phyloP scores from a whole-genome alignment of 2,797 vertebrate genomes.

The Gobionotothen gibberifrons region DNA sequence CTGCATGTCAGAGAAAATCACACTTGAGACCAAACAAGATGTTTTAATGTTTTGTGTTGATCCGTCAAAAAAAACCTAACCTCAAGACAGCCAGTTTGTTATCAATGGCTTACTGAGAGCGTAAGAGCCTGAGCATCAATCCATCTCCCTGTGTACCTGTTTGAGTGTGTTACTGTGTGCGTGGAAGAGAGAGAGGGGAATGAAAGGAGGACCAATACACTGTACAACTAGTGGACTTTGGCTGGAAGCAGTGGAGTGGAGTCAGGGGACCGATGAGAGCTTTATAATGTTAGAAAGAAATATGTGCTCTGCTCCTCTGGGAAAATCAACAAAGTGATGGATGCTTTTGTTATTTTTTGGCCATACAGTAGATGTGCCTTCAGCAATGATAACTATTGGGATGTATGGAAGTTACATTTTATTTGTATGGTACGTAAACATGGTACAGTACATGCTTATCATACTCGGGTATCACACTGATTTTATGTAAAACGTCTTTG shows the following conservation, averaged over 20 bases:
- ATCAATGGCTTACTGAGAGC: constrained; percentile 26
- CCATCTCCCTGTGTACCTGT: constrained; percentile 28
- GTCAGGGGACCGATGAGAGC: constrained; percentile 37
- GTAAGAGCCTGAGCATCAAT: constrained; percentile 42
- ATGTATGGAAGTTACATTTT: background rate
- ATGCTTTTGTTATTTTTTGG: constrained; percentile 10
- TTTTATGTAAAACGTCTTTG: too few relatives aligned
- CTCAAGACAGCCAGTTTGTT: constrained; percentile 28
- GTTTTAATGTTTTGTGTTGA: constrained; percentile 36
- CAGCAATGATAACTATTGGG: background rate
- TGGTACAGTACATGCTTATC: too few relatives aligned
- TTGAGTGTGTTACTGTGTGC: constrained; percentile 13
- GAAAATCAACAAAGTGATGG: constrained; percentile 23
- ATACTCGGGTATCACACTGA: too few relatives aligned
- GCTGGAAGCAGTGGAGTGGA: constrained; percentile 34
- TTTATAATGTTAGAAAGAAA: constrained; percentile 40
- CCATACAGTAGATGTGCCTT: background rate
- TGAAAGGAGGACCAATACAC: constrained; percentile 6
- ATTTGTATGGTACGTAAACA: too few relatives aligned
- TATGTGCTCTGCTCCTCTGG: constrained; percentile 21
- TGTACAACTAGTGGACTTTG: constrained; percentile 30
- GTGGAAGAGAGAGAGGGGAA: background rate
- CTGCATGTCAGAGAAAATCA: constrained; percentile 43
- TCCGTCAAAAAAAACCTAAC: constrained; percentile 35
- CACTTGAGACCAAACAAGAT: constrained; percentile 32